phyloP scores from a whole-genome alignment of 2,888 invertebrate species.

The Hirtodrosophila duncani region DNA sequence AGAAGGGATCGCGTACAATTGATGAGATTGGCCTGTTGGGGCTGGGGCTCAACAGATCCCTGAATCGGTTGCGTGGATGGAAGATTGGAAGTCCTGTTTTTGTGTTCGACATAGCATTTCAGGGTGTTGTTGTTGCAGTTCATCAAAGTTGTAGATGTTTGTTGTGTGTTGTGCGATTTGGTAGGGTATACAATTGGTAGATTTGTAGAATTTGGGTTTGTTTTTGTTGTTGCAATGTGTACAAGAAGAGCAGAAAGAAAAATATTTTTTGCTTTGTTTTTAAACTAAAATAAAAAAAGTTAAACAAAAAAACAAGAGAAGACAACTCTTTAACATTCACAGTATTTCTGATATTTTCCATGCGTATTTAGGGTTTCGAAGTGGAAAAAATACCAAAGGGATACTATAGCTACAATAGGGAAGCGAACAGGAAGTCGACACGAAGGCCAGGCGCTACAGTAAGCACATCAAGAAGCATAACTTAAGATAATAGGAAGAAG shows the following conservation, averaged over 20 bases:
- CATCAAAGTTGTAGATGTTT: slow-evolving; percentile 34
- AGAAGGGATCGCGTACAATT: slow-evolving; percentile 92
- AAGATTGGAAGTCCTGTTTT: slow-evolving; percentile 84
- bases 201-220: slow-evolving; percentile 46
- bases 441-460: slow-evolving; percentile 44
- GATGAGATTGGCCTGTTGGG: slow-evolving; percentile 87
- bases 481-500: slow-evolving; percentile 13
- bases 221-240: slow-evolving; percentile 63
- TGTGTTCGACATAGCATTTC: slow-evolving; percentile 41
- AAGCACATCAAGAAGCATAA: slow-evolving; percentile 44
- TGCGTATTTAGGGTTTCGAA: slow-evolving; percentile 64
- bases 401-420: slow-evolving; percentile 14
- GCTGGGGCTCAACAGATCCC: slow-evolving; percentile 89
- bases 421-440: slow-evolving; percentile 1
- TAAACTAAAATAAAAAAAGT: slow-evolving; percentile 72
- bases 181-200: slow-evolving; percentile 23
- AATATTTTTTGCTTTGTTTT: slow-evolving; percentile 61
- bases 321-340: slow-evolving; percentile 70
- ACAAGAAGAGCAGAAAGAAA: slow-evolving; percentile 74
- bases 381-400: slow-evolving; percentile 65
- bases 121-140: slow-evolving; percentile 40
- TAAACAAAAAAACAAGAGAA: slow-evolving; percentile 65
- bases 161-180: slow-evolving; percentile 26
- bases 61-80: slow-evolving; percentile 81
- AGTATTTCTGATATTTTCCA: slow-evolving; percentile 71